Evolutionary conservation across 2,888 invertebrate species (phyloP).

Genomic region (Alviniconcha strummeri): DNA sequence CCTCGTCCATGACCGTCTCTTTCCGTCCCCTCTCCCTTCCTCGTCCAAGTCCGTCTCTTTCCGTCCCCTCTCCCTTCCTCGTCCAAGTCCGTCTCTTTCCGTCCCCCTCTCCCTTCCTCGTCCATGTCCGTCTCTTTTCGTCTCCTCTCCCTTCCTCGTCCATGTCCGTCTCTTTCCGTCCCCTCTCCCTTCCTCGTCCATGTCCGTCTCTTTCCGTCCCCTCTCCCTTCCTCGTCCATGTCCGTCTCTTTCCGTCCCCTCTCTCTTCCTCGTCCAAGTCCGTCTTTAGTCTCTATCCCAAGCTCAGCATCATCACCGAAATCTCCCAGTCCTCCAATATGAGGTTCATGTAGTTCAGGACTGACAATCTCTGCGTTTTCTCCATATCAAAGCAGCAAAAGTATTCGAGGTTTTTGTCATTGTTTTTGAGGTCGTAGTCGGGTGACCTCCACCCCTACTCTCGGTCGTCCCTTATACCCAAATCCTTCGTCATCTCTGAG

Average conservation of each 20-base stretch:
- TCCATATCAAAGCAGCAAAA: constrained; percentile 92
- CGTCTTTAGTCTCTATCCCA: too few species aligned
- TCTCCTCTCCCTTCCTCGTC: too few species aligned
- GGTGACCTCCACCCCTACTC: too few species aligned
- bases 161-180: background rate
- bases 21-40: background rate
- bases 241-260: background rate
- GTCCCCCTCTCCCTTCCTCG: background rate
- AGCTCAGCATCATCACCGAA: constrained; percentile 96
- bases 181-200: too few species aligned
- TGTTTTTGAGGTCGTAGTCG: too few species aligned
- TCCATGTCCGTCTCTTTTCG: background rate
- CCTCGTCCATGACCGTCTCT: background rate
- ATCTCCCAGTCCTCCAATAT: constrained; percentile 98
- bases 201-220: too few species aligned
- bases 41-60: background rate
- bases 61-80: too few species aligned
- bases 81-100: too few species aligned
- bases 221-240: background rate
- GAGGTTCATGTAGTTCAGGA: constrained; percentile 99
- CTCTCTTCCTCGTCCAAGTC: too few species aligned
- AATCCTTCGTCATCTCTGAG: constrained; percentile 96
- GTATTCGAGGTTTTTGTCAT: too few species aligned
- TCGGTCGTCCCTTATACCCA: too few species aligned
- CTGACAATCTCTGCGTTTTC: constrained; percentile 96